These are phyloP conservation scores for Bungarus multicinctus DNA, from an alignment of 2,113 vertebrate genomes.

Conservation along the genomic window DNA sequence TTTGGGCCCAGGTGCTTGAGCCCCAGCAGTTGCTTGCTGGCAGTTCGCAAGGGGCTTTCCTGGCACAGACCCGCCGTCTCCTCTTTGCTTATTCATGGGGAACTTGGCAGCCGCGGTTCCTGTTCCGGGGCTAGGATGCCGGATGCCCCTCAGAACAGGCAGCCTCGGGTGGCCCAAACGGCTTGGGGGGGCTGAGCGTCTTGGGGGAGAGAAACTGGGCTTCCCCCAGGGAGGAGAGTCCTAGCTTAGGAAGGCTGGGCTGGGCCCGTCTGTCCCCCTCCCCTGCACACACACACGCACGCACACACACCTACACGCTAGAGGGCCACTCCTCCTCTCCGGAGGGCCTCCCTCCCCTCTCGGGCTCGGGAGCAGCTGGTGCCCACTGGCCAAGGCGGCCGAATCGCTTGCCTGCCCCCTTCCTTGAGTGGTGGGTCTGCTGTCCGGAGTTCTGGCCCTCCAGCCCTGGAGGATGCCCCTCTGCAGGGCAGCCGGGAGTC, in stretches of 20 bases:
- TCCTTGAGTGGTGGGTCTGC: not conserved
- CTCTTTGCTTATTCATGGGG: not conserved
- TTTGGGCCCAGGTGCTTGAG: not conserved
- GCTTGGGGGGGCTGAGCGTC: not conserved
- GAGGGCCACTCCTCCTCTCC: not conserved
- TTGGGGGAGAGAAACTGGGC: not conserved
- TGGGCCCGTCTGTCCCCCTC: not conserved
- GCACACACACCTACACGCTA: too few species aligned
- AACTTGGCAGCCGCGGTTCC: not conserved
- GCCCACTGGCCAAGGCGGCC: not conserved
- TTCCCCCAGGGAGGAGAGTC: not conserved
- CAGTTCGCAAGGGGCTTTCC: not conserved
- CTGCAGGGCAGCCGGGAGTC: not conserved
- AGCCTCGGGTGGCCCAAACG: not conserved
- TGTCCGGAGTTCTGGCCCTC: not conserved
- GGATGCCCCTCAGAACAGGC: not conserved
- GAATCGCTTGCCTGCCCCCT: not conserved
- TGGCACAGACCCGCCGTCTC: not conserved
- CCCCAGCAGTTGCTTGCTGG: not conserved
- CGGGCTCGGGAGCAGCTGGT: not conserved
- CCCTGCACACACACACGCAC: rapidly evolving
- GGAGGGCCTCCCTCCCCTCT: not conserved
- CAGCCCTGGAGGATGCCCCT: not conserved
- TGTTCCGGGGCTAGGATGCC: not conserved
- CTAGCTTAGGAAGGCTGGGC: not conserved